Percentiles rank a stretch among this genome's conserved stretches.
phyloP scores from a whole-genome alignment of 2,113 vertebrate genomes.

The Eulemur macaco region DNA sequence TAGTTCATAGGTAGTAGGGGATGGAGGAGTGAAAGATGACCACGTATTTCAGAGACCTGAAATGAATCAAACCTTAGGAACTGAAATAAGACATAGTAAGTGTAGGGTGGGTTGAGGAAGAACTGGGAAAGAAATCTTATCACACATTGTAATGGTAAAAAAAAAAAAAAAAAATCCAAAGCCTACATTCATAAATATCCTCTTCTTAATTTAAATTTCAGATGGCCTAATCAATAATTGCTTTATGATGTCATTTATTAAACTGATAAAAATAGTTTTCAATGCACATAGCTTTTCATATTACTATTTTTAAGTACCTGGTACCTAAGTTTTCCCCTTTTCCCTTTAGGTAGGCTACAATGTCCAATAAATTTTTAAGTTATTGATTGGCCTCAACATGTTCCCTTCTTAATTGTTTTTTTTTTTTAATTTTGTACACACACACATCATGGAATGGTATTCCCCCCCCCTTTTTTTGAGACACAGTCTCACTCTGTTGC shows the following conservation, averaged over 20 bases:
- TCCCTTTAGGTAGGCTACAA: neutral
- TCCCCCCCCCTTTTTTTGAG: too few relatives aligned
- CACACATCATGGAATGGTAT: too few relatives aligned
- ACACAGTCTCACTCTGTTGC: too few relatives aligned
- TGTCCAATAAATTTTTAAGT: neutral
- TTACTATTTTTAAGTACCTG: neutral
- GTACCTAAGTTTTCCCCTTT: neutral
- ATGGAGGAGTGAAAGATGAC: neutral
- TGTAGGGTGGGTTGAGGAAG: neutral
- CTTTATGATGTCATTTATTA: neutral
- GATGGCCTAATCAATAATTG: neutral
- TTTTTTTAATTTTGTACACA: too few relatives aligned
- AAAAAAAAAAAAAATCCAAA: neutral
- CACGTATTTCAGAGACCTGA: neutral
- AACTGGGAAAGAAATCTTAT: neutral
- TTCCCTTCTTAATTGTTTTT: too few relatives aligned
- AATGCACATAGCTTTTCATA: neutral
- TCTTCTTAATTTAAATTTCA: neutral
- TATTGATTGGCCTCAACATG: neutral
- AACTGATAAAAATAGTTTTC: neutral
- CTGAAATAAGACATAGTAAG: neutral
- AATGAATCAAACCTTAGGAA: neutral
- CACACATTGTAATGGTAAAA: neutral
- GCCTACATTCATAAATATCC: neutral
- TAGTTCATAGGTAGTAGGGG: neutral